phyloP scores from a whole-genome alignment of 2,888 invertebrate genomes.

The Matsumyia berberina region DNA sequence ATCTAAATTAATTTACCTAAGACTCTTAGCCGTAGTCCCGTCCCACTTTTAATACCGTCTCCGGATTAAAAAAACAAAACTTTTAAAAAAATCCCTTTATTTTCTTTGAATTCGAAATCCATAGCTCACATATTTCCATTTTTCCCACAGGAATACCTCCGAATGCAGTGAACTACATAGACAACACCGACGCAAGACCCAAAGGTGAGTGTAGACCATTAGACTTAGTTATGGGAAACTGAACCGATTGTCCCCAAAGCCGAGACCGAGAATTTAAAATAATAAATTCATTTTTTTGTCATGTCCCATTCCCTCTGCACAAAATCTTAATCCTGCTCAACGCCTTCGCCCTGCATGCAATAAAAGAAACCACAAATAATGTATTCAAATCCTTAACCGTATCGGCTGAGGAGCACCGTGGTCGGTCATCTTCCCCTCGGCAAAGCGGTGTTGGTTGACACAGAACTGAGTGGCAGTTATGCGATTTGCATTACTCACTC shows the following conservation, averaged over 20 bases:
- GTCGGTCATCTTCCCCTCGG: conserved; percentile 14
- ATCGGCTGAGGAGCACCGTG: conserved; percentile 54
- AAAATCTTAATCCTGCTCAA: conserved; percentile 65
- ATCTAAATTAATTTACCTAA: not conserved
- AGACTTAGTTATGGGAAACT: conserved; percentile 70
- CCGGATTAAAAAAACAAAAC: conserved; percentile 27
- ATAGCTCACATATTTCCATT: conserved; percentile 42
- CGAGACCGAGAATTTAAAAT: conserved; percentile 75
- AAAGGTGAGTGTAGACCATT: conserved; percentile 81
- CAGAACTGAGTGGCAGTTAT: conserved; percentile 72
- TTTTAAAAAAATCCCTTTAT: conserved; percentile 3
- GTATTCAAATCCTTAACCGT: conserved; percentile 74
- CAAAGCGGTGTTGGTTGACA: conserved; percentile 53
- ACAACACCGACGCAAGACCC: conserved; percentile 82
- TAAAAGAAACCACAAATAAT: conserved; percentile 67
- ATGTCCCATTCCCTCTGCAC: not conserved
- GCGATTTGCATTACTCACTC: conserved; percentile 76
- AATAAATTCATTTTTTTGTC: conserved; percentile 62
- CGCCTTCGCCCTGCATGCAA: conserved; percentile 12
- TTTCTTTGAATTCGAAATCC: conserved; percentile 15
- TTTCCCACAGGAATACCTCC: conserved; percentile 83
- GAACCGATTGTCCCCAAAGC: conserved; percentile 60
- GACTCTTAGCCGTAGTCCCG: not conserved
- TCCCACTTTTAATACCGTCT: not conserved
- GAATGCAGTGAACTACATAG: conserved; percentile 83